Evolutionary conservation across 2,797 vertebrate species (phyloP).

Genomic region (Macroramphosus scolopax): DNA sequence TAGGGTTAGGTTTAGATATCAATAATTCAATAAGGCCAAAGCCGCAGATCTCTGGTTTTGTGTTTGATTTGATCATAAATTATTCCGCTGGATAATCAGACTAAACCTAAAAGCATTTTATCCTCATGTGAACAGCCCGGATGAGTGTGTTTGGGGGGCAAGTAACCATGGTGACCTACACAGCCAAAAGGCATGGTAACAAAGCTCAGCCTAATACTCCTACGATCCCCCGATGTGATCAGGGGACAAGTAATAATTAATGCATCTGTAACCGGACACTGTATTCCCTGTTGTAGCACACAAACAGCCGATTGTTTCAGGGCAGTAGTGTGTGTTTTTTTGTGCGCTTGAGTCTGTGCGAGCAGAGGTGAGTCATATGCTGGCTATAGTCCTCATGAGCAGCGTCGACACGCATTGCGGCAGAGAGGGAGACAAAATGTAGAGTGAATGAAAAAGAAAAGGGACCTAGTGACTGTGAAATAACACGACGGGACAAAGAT

Average conservation of each 20-base stretch:
- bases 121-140: conserved; percentile 18
- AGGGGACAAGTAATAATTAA: conserved; percentile 67
- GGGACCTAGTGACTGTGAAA: conserved; percentile 11
- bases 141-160: conserved; percentile 50
- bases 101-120: conserved; percentile 25
- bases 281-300: conserved; percentile 47
- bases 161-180: conserved; percentile 62
- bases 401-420: conserved; percentile 61
- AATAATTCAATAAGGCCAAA: conserved; percentile 3
- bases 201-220: conserved; percentile 34
- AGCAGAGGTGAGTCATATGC: conserved; percentile 69
- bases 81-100: too few relatives aligned
- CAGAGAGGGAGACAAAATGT: conserved; percentile 43
- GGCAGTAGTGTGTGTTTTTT: conserved; percentile 18
- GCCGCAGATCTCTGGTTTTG: conserved; percentile 1
- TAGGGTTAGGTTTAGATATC: conserved; percentile 25
- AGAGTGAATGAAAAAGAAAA: conserved; percentile 28
- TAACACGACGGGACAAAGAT: conserved; percentile 11
- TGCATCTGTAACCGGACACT: conserved; percentile 66
- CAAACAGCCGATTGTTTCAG: conserved; percentile 17
- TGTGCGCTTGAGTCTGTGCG: conserved; percentile 22
- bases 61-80: conserved; percentile 17
- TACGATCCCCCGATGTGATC: conserved; percentile 64
- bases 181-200: conserved; percentile 50
- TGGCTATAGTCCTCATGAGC: conserved; percentile 48